Evolutionary conservation across 2,888 invertebrate species (phyloP), one percentile per base, ranked within the genome.

Genomic region (Phyllotreta cruciferae): DNA sequence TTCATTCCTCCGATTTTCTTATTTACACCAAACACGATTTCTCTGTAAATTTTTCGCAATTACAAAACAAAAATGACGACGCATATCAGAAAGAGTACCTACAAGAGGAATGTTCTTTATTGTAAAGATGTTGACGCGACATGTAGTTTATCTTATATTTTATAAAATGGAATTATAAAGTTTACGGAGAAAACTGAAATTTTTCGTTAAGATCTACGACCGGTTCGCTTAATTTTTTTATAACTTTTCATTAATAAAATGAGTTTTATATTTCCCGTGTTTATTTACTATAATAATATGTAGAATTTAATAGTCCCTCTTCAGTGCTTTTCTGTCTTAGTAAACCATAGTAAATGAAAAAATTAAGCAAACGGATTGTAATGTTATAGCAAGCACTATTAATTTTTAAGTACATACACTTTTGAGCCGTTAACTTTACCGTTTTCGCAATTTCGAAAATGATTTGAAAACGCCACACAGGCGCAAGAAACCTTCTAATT

Each of bases 401-500:
- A 24, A 24, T 24, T 24, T 24, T 24, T 4, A 45, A 10, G 37
- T 37, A 35, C 13, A 13, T 34, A 45, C 13, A 47, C 44, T 58
- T 37, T 44, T 9, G 58, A 50, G 36, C 55, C 24, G n/a, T 56
- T 42, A 56, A 56, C 61, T 62, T 62, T 56, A 56, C 13, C 53
- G 38, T 52, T 53, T 37, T 39, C 53, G 44, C 35, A 42, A 35
- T 60, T 50, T 35, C 56, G 38, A 11, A 61, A 61, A 49, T 65
- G 53, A 45, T 56, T n/a, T n/a, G n/a, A n/a, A 61, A 64, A 61
- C 9, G 63, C 57, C 53, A 47, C 38, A 53, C 6, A 53, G 56
- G 57, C 57, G 39, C 60, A 57, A 45, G 36, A 39, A 41, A 56
- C 38, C 56, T 62, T 62, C 60, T 65, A 63, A 68, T 73, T 71